These are phyloP conservation scores for Meda fulgida DNA, from an alignment of 2,797 vertebrate species.

Conservation along the genomic window DNA sequence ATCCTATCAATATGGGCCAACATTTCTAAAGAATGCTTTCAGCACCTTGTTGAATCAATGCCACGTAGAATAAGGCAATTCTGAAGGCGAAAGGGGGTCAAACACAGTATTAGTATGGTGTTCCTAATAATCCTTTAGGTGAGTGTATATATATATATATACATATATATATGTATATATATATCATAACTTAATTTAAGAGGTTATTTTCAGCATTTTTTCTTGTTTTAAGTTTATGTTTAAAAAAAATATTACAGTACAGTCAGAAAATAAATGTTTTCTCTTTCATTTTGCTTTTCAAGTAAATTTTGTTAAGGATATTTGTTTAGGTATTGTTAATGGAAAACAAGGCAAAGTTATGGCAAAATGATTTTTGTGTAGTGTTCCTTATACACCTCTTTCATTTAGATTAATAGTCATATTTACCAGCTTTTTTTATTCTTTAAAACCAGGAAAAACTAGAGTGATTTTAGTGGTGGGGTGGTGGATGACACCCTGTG, in stretches of 20 bases:
- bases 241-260: background rate
- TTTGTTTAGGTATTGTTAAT: background rate
- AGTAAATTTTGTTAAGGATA: background rate
- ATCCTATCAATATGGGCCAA: too few relatives aligned
- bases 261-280: background rate
- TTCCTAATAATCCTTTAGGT: too few relatives aligned
- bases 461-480: conserved; percentile 55
- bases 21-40: too few relatives aligned
- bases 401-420: conserved; percentile 42
- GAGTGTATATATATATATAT: too few relatives aligned
- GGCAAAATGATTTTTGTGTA: background rate
- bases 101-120: too few relatives aligned
- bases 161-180: too few relatives aligned
- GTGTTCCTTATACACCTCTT: background rate
- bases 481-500: conserved; percentile 68
- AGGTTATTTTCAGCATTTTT: background rate
- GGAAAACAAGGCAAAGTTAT: background rate
- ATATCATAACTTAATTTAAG: background rate
- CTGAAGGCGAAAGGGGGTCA: too few relatives aligned
- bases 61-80: too few relatives aligned
- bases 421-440: conserved; percentile 63
- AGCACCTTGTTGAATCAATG: too few relatives aligned
- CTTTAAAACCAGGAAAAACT: conserved; percentile 51
- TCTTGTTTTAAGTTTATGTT: background rate
- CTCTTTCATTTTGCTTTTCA: background rate